Conservation (phyloP, 2,888 invertebrate genomes). For the Melinopterus prodromus region DNA sequence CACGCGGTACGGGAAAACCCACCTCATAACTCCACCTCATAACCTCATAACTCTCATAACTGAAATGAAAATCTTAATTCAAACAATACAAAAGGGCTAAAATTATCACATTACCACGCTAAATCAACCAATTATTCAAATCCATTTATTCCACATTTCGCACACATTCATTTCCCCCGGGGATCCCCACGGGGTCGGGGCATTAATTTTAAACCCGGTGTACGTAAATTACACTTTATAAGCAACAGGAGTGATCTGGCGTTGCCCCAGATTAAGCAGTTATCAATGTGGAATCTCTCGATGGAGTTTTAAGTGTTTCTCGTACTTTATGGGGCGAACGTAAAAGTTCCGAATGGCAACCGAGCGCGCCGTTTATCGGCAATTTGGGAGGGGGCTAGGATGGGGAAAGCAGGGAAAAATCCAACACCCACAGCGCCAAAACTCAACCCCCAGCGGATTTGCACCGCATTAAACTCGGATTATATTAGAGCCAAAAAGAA, state of each 20-base stretch:
- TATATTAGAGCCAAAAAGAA: neutral
- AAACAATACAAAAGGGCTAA: too few species aligned
- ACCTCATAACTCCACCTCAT: too few species aligned
- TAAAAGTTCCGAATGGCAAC: neutral
- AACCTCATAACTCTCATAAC: too few species aligned
- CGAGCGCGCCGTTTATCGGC: neutral
- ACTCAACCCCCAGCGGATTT: conserved; percentile 4
- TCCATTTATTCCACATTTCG: neutral
- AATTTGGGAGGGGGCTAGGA: neutral
- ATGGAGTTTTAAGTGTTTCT: neutral
- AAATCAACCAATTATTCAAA: neutral
- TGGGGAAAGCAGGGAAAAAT: neutral
- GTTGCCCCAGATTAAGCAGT: neutral
- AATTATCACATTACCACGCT: too few species aligned
- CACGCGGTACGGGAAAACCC: too few species aligned
- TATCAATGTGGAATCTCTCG: neutral
- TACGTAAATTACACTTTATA: neutral
- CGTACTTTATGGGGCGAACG: neutral
- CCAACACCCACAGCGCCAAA: neutral
- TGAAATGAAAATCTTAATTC: too few species aligned
- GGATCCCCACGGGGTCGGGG: neutral
- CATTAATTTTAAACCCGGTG: neutral
- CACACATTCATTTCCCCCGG: neutral
- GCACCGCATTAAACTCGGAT: neutral
- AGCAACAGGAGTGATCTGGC: neutral